Evolutionary conservation across 2,113 vertebrate genomes (phyloP), one percentile per base, ranked within the genome.

Genomic region (Elanus axillaris): DNA sequence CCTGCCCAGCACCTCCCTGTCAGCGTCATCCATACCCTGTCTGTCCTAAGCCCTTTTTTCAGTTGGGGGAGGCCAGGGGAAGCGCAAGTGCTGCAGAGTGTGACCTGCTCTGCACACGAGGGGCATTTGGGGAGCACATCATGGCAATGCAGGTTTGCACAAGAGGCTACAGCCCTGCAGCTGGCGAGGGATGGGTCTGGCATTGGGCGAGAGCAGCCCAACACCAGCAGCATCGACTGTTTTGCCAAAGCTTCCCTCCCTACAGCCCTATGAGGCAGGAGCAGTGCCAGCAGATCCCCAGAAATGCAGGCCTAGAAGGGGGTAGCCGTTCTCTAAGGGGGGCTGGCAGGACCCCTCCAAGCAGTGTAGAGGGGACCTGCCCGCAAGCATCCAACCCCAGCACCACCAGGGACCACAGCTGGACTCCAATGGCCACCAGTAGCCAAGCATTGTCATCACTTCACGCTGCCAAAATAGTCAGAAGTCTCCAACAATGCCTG

Each of bases 251-350:
- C 7, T 50, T 74, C 7, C 45, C 11, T 60, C 21, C 21, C 10
- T 43, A 19, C 32, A 64, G 43, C 20, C 40, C 40, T 23, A 0
- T 0, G 3, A 15, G 56, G 15, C 34, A 67, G 27, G 8, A 34
- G 25, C 32, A 53, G 17, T 25, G 34, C 11, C 52, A 59, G 45
- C 6, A 56, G 42, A 43, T n/a, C 27, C 64, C 19, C 27, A 55
- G 17, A 86, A 60, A n/a, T 34, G 22, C 47, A 83, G 31, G 8
- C 45, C 29, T 69, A 42, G 63, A 86, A 43, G 13, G 6, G 6
- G 15, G 38, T n/a, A 36, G 26, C 0, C 3, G 5, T 16, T 34
- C 47, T 15, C 32, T 55, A 42, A 25, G 15, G 3, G 27, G 21
- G 8, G 8, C 8, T 69, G 60, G 47, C 22, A 67, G 23, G 38